Evolutionary conservation across 2,113 vertebrate species (phyloP).

Genomic region (Hucho hucho): DNA sequence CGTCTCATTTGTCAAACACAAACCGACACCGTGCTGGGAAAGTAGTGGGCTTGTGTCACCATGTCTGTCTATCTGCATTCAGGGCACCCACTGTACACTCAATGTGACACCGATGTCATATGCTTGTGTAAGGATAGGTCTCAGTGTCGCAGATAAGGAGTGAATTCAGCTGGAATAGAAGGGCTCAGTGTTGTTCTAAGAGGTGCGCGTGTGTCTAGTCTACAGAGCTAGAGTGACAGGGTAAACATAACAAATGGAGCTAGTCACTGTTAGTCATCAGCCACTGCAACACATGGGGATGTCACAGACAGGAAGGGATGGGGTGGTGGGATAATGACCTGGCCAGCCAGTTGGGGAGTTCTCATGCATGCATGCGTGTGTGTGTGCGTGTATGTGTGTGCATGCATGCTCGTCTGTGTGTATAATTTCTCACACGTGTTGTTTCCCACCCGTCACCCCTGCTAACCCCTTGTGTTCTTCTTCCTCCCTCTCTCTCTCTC

Average conservation of each 20-base stretch:
- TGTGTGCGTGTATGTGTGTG: no score
- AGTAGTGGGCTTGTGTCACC: conserved; percentile 31
- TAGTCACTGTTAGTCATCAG: conserved; percentile 29
- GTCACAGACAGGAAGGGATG: conserved; percentile 29
- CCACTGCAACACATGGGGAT: not conserved
- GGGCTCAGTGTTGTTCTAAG: conserved; percentile 41
- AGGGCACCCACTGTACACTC: not conserved
- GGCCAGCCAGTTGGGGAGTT: no score
- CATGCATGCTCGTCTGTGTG: not conserved
- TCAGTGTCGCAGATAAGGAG: conserved; percentile 32
- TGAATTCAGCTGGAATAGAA: conserved; percentile 46
- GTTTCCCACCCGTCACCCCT: not conserved
- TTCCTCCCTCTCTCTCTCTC: no score
- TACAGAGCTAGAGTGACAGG: conserved; percentile 14
- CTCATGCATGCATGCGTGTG: no score
- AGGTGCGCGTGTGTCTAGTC: conserved; percentile 26
- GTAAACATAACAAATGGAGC: conserved; percentile 38
- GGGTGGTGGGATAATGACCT: not conserved
- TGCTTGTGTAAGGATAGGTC: conserved; percentile 41
- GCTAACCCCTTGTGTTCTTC: no score
- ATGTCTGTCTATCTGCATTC: conserved; percentile 36
- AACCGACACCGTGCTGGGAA: conserved; percentile 43
- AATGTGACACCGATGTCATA: conserved; percentile 57
- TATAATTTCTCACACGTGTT: not conserved
- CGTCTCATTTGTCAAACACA: conserved; percentile 42